Evolutionary conservation across 2,888 invertebrate species (phyloP), one percentile per base, ranked within the genome.

Genomic region (Plusia festucae): DNA sequence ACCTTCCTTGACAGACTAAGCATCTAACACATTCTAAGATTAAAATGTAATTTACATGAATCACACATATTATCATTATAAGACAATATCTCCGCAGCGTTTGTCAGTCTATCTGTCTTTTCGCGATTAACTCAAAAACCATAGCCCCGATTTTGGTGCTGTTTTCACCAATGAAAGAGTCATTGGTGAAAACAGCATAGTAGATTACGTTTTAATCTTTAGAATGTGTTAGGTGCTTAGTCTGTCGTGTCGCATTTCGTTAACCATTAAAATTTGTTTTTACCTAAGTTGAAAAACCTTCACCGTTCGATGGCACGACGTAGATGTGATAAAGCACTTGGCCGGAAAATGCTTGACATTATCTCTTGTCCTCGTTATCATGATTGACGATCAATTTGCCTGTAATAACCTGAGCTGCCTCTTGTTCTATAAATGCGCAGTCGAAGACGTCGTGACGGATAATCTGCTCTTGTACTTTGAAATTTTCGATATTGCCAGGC

Each of bases 361-460:
- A 73, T 78, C 56, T 65, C 30, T 32, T 27, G 55, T 57, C 65
- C 34, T 52, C 11, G 22, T 68, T 78, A 73, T 78, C 75, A 64
- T 76, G 75, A 77, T 77, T 63, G 69, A 75, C 60, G 66, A 78
- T 67, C 58, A 74, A 66, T 78, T 72, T 68, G 61, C 57, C 44
- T 34, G 40, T 66, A 65, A 68, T 65, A 62, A 65, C 22, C 61
- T 46, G 34, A 49, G 46, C 65, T 24, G 53, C 55, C n/a, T 34
- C 18, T 46, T 51, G 58, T 60, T 52, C n/a, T 51, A 55, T 51
- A 18, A 60, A 53, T 40, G 18, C 8, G 8, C 9, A 16, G 27
- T 53, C 32, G 7, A 9, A 15, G 46, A 57, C n/a, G 15, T n/a
- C 18, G 46, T 18, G 20, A 20, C 18, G 20, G 11, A 49, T 18